phyloP scores from a whole-genome alignment of 2,113 vertebrate genomes.

The Silurus meridionalis region DNA sequence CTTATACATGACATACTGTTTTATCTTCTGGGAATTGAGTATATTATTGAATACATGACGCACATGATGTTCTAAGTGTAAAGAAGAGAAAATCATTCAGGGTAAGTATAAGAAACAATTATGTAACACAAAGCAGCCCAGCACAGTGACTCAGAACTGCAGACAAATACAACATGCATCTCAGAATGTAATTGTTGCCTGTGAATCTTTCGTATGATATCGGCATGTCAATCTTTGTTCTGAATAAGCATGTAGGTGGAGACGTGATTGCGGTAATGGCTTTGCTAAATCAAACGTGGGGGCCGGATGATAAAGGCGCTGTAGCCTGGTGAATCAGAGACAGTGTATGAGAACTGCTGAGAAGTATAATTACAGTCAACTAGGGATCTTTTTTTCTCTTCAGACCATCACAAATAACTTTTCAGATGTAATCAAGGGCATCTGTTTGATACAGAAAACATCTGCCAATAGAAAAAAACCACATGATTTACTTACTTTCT shows the following conservation, averaged over 20 bases:
- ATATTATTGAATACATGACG: background rate
- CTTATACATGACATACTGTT: too few relatives aligned
- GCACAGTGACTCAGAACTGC: constrained; percentile 16
- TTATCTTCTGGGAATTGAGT: background rate
- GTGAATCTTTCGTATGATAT: background rate
- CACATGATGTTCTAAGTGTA: background rate
- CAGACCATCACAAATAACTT: constrained; percentile 19
- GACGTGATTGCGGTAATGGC: constrained; percentile 34
- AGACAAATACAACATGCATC: constrained; percentile 6
- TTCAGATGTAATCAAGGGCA: background rate
- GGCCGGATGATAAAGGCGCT: constrained; percentile 5
- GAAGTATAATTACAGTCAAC: constrained; percentile 3
- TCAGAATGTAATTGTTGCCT: constrained; percentile 11
- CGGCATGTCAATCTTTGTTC: background rate
- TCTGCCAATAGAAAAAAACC: background rate
- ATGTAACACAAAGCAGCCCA: background rate
- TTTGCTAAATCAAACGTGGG: constrained; percentile 24
- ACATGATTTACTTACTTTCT: constrained; percentile 76
- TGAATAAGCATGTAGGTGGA: constrained; percentile 11
- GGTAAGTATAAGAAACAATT: background rate
- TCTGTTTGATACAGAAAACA: background rate
- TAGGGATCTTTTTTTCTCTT: background rate
- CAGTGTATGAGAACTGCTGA: constrained; percentile 1
- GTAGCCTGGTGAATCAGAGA: constrained; percentile 28
- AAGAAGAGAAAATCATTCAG: background rate